phyloP scores from a whole-genome alignment of 2,113 vertebrate genomes.

The Bubo blakistoni region DNA sequence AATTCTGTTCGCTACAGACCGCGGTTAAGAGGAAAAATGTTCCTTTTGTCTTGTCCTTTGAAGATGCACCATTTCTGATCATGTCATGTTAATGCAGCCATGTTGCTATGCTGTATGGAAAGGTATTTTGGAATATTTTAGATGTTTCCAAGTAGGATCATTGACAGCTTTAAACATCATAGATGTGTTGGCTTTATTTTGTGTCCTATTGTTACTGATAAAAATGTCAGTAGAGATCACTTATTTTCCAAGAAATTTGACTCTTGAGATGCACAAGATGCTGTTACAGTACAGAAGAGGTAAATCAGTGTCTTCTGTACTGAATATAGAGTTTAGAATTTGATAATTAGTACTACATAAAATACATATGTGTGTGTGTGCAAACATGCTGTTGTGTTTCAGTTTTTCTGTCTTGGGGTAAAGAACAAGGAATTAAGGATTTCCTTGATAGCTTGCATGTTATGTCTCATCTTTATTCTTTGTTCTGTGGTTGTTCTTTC shows the following conservation, averaged over 20 bases:
- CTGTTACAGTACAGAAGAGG: background rate
- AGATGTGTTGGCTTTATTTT: background rate
- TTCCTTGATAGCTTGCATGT: slow-evolving; percentile 62
- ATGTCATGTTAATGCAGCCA: background rate
- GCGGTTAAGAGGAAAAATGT: background rate
- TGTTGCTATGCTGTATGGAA: background rate
- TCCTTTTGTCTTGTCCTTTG: background rate
- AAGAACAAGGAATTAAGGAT: background rate
- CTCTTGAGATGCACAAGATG: background rate
- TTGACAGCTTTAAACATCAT: background rate
- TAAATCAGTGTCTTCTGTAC: background rate
- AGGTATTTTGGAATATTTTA: background rate
- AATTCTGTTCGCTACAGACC: background rate
- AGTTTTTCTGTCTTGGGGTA: background rate
- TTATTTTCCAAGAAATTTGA: background rate
- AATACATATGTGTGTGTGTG: background rate
- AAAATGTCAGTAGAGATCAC: background rate
- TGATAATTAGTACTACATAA: background rate
- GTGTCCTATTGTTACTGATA: background rate
- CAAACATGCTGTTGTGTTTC: background rate
- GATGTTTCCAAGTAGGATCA: background rate
- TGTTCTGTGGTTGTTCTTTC: slow-evolving; percentile 72
- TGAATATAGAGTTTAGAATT: background rate
- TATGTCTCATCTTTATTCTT: slow-evolving; percentile 72
- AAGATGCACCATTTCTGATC: background rate